These are phyloP conservation scores for Apis laboriosa DNA, from an alignment of 1,140 invertebrate species.

Conservation along the genomic window DNA sequence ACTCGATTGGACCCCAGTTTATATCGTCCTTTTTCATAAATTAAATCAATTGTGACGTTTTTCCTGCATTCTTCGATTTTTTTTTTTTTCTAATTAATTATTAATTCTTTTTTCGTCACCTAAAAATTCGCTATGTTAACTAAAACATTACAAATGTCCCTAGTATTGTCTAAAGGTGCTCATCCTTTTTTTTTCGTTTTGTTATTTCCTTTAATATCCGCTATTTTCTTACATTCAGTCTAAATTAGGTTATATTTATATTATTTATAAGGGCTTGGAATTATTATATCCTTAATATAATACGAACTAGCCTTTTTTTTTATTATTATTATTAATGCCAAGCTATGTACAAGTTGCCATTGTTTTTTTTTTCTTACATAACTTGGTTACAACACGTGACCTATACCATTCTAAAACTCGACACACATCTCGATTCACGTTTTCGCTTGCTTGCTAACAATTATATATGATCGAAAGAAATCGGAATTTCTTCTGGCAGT, in stretches of 20 bases:
- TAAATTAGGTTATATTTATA: slow-evolving; percentile 64
- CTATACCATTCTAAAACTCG: background rate
- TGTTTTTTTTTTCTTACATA: slow-evolving; percentile 5
- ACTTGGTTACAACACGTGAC: background rate
- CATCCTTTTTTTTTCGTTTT: slow-evolving; percentile 42
- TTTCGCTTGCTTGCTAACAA: background rate
- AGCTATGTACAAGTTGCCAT: slow-evolving; percentile 62
- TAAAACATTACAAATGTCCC: slow-evolving; percentile 61
- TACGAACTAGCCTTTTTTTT: slow-evolving; percentile 37
- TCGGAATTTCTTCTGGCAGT: slow-evolving; percentile 54
- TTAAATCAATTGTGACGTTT: slow-evolving; percentile 49
- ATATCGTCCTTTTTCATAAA: slow-evolving; percentile 63
- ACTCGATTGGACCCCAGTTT: slow-evolving; percentile 69
- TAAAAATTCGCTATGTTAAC: slow-evolving; percentile 55
- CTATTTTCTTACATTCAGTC: slow-evolving; percentile 67
- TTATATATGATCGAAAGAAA: slow-evolving; percentile 25
- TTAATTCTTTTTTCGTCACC: slow-evolving; percentile 15
- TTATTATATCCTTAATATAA: slow-evolving; percentile 50
- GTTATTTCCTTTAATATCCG: slow-evolving; percentile 39
- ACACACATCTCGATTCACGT: background rate
- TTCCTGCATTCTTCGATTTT: slow-evolving; percentile 4
- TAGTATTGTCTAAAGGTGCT: slow-evolving; percentile 76
- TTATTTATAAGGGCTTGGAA: slow-evolving; percentile 64
- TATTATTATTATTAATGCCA: slow-evolving; percentile 37
- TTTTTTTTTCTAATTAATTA: slow-evolving; percentile 11